A percentile compares a stretch with the other conserved stretches of the same genome.
phyloP scores from a whole-genome alignment of 2,888 invertebrate species.

The Coremacera marginata region DNA sequence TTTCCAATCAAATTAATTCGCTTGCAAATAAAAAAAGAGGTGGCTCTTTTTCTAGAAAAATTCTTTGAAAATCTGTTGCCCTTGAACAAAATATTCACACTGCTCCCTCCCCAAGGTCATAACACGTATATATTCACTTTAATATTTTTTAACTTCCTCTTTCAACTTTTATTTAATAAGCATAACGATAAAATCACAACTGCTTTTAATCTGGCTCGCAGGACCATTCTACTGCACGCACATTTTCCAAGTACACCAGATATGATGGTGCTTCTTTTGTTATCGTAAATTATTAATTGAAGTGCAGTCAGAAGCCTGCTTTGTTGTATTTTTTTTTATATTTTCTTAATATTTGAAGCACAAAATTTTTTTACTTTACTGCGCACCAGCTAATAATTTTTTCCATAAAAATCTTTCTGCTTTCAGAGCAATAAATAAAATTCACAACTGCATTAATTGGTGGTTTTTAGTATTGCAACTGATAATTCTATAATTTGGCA shows the following conservation, averaged over 20 bases:
- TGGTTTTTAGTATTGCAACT: not conserved
- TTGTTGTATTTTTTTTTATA: not conserved
- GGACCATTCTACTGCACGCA: not conserved
- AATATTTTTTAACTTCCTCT: no score
- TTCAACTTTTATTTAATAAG: no score
- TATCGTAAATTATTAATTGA: not conserved
- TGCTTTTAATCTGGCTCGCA: not conserved
- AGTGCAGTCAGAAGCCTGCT: conserved; percentile 13
- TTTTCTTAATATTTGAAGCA: conserved; percentile 1
- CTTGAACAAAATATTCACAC: no score
- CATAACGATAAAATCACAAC: not conserved
- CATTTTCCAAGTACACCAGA: not conserved
- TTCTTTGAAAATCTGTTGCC: no score
- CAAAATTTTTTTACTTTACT: conserved; percentile 25
- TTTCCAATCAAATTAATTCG: no score
- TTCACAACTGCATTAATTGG: not conserved
- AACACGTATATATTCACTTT: no score
- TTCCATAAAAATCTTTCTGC: conserved; percentile 5
- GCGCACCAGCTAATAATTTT: conserved; percentile 18
- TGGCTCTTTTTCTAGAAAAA: no score
- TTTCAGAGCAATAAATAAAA: not conserved
- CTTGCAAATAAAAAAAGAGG: no score
- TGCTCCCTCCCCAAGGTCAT: no score
- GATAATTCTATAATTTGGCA: not conserved
- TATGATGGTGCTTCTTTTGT: conserved; percentile 4